Percentiles rank a stretch among this genome's conserved stretches.
Evolutionary conservation across 2,113 vertebrate species (phyloP).

Genomic region (Calcarius ornatus): DNA sequence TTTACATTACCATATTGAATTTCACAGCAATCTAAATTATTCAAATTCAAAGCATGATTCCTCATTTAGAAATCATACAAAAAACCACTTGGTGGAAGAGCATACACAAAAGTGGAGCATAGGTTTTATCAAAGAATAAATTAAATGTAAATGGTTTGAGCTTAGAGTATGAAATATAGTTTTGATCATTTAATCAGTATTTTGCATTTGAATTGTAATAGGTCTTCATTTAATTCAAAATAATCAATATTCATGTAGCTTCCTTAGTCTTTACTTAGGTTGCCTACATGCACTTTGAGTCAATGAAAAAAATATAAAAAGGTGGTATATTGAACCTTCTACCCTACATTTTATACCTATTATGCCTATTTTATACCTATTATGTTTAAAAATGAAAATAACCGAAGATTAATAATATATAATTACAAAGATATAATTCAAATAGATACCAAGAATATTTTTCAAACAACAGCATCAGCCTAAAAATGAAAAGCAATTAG

Average conservation of each 20-base stretch:
- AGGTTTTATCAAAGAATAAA: not conserved
- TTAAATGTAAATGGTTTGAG: not conserved
- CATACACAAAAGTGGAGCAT: not conserved
- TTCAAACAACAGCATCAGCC: not conserved
- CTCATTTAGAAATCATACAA: not conserved
- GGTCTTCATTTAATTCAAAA: not conserved
- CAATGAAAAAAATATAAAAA: not conserved
- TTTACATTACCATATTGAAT: not conserved
- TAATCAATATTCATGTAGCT: not conserved
- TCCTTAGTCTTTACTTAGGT: not conserved
- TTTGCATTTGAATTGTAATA: not conserved
- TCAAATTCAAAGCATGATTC: not conserved
- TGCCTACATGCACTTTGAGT: not conserved
- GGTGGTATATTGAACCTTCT: not conserved
- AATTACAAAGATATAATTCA: conserved; percentile 6
- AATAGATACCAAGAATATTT: not conserved
- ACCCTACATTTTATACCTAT: not conserved
- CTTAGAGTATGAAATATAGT: not conserved
- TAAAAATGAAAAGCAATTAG: not conserved
- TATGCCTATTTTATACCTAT: not conserved
- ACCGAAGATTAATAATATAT: not conserved
- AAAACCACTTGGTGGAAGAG: not conserved
- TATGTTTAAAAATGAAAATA: not conserved
- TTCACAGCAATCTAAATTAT: not conserved
- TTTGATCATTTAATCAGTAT: not conserved